phyloP scores from a whole-genome alignment of 2,888 invertebrate species.

The Eilema caniola region DNA sequence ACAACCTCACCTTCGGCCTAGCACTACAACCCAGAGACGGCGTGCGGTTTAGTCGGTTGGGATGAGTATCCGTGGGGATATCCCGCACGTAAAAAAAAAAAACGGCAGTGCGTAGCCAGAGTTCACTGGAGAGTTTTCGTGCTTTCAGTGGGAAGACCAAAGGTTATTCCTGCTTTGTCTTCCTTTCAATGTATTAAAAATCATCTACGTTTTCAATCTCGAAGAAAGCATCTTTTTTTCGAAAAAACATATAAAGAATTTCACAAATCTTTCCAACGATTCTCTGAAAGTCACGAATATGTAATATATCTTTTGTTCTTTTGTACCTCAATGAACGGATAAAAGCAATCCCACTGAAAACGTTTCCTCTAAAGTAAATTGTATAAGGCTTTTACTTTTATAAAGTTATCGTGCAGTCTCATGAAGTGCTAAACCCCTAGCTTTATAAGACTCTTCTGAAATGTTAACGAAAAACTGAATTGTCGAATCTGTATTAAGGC shows the following conservation, averaged over 20 bases:
- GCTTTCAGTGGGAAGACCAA: too few species aligned
- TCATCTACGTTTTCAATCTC: neutral
- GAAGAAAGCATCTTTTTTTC: neutral
- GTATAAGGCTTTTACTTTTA: neutral
- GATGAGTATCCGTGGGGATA: too few species aligned
- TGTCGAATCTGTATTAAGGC: neutral
- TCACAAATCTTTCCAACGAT: neutral
- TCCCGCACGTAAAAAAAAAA: too few species aligned
- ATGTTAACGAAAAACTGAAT: neutral
- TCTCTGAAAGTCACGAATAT: neutral
- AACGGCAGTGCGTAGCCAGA: too few species aligned
- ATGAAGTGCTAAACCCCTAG: neutral
- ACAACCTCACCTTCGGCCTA: too few species aligned
- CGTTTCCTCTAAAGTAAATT: neutral
- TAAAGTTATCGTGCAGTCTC: neutral
- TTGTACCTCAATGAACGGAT: neutral
- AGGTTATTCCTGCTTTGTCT: too few species aligned
- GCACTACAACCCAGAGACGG: too few species aligned
- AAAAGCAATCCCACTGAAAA: constrained; percentile 4
- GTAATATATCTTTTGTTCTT: neutral
- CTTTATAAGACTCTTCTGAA: neutral
- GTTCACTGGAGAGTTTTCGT: too few species aligned
- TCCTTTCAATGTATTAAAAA: too few species aligned
- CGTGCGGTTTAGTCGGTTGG: too few species aligned
- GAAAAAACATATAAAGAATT: neutral